Percentiles rank a stretch among this genome's conserved stretches.
These are phyloP conservation scores for Aelia acuminata DNA, from an alignment of 2,888 invertebrate genomes.

Conservation along the genomic window DNA sequence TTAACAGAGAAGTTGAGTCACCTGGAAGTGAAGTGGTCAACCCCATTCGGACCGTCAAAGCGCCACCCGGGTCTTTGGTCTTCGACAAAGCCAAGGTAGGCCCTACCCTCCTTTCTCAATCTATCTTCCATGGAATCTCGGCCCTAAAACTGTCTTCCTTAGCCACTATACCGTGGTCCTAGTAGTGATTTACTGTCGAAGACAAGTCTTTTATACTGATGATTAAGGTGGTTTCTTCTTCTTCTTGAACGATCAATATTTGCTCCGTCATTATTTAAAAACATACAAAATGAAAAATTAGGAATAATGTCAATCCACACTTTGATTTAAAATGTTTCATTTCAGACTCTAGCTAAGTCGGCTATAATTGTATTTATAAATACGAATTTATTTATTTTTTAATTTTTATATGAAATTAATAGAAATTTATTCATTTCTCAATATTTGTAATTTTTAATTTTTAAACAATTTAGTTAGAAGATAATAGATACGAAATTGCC, in stretches of 20 bases:
- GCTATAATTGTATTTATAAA: too few relatives aligned
- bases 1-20: conserved; percentile 21
- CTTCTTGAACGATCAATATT: background rate
- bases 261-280: too few relatives aligned
- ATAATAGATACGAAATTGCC: too few relatives aligned
- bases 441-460: too few relatives aligned
- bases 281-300: too few relatives aligned
- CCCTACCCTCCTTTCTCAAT: background rate
- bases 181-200: background rate
- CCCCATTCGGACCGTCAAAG: conserved; percentile 31
- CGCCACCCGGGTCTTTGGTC: background rate
- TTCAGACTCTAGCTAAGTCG: too few relatives aligned
- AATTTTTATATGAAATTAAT: too few relatives aligned
- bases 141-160: background rate
- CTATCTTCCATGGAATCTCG: background rate
- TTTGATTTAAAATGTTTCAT: too few relatives aligned
- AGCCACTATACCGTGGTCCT: background rate
- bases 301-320: too few relatives aligned
- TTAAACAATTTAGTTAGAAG: too few relatives aligned
- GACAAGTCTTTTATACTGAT: background rate
- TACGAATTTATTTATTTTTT: too few relatives aligned
- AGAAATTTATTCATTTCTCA: too few relatives aligned
- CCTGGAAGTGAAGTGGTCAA: conserved; percentile 39
- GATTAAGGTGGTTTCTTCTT: background rate
- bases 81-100: background rate